phyloP scores from a whole-genome alignment of 2,797 vertebrate species.

The Arrhamphus sclerolepis region DNA sequence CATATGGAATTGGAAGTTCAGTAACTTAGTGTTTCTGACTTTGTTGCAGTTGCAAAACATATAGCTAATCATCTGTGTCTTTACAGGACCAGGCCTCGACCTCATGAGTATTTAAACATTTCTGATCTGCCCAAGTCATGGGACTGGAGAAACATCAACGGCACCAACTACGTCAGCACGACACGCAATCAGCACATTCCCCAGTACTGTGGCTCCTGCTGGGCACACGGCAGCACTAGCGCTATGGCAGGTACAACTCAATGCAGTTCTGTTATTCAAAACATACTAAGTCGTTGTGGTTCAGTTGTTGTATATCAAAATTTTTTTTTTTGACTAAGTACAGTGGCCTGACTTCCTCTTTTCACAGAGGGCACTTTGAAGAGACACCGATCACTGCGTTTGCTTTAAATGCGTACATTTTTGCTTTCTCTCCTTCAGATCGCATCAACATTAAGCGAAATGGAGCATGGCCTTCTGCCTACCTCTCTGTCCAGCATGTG shows the following conservation, averaged over 20 bases:
- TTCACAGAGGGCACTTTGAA: neutral
- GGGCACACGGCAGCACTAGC: slow-evolving; percentile 96
- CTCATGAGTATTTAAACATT: slow-evolving; percentile 85
- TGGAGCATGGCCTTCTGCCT: slow-evolving; percentile 90
- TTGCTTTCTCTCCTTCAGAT: slow-evolving; percentile 75
- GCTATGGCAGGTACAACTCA: slow-evolving; percentile 88
- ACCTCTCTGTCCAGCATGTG: slow-evolving; percentile 94
- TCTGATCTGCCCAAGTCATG: slow-evolving; percentile 83
- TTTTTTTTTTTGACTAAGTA: neutral
- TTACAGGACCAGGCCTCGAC: slow-evolving; percentile 82
- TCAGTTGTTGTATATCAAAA: neutral
- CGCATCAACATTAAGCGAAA: slow-evolving; percentile 95
- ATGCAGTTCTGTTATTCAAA: neutral
- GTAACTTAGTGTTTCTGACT: too few species aligned
- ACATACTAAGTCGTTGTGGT: slow-evolving; percentile 1
- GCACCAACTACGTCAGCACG: slow-evolving; percentile 88
- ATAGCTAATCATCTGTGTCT: neutral
- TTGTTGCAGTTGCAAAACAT: too few species aligned
- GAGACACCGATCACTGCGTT: neutral
- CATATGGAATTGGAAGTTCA: too few species aligned
- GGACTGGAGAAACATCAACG: slow-evolving; percentile 93
- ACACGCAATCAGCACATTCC: slow-evolving; percentile 98
- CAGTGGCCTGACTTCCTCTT: slow-evolving; percentile 23
- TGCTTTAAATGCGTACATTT: neutral
- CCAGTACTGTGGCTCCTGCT: slow-evolving; percentile 97